Base-by-base conservation (phyloP, 2,888 invertebrate species). In the Eupithecia insigniata region DNA sequence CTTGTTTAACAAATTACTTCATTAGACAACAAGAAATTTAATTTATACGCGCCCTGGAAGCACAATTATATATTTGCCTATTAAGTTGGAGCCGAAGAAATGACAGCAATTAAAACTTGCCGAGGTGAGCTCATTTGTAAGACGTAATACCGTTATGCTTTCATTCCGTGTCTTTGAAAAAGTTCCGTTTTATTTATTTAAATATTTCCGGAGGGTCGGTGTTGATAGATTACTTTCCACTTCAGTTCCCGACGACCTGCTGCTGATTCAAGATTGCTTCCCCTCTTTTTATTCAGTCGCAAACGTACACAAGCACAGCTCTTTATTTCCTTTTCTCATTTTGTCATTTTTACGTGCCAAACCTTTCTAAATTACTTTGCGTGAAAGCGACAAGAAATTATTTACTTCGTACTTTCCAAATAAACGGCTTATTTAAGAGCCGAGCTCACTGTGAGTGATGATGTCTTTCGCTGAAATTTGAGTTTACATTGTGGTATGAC, bases 141-240 rank as follows among this genome's bases (percentile, higher is more conserved):
- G 69, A 79, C 78, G 82, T 84, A 82, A 85, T 80, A 76, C 74
- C 76, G 76, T 80, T 80, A 81, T 75, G 76, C 77, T 84, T 84
- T 82, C 83, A 83, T 86, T 85, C 83, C 74, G 78, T 77, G 76
- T 80, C 80, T 82, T 81, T 73, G 77, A 79, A 81, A 82, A 83
- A 80, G 83, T 86, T 82, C 82, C 78, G 78, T 78, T 80, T 79
- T 83, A 85, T 89, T 88, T 89, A 85, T 87, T 86, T 85, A 85
- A 87, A 85, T 85, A 86, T 88, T 88, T 87, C 87, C 87, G 83
- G 85, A 86, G 87, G 87, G 86, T 83, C 82, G 82, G 81, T 81
- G 86, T 85, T 89, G 90, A 89, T 88, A 87, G 89, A 91, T 91
- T 89, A 84, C 86, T 88, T 88, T 84, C 82, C 82, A 84, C 84